Conservation (phyloP, 1,140 invertebrate genomes). For the Zaprionus ornatus region DNA sequence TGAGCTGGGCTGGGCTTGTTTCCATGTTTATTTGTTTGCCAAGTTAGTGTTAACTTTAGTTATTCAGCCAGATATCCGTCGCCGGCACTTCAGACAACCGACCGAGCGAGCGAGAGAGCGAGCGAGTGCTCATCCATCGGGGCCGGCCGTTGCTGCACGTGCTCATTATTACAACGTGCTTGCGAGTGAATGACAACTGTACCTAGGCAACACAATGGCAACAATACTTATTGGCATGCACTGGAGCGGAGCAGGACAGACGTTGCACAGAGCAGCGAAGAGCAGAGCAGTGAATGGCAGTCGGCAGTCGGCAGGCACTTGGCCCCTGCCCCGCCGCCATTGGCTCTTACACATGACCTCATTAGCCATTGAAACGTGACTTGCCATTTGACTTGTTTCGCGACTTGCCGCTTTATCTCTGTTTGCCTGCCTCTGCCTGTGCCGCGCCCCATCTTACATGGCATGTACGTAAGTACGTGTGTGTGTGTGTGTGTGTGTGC, state of each 20-base stretch:
- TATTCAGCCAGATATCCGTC: constrained; percentile 79
- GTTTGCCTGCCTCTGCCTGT: constrained; percentile 27
- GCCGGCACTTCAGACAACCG: constrained; percentile 68
- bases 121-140: constrained; percentile 21
- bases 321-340: constrained; percentile 49
- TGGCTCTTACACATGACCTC: constrained; percentile 81
- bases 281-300: constrained; percentile 24
- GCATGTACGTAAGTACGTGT: constrained; percentile 8
- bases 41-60: constrained; percentile 82
- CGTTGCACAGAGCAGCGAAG: background rate
- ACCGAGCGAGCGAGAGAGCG: too few species aligned
- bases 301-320: constrained; percentile 12
- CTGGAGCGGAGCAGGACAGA: background rate
- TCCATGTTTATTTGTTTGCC: constrained; percentile 82
- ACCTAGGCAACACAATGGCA: constrained; percentile 73
- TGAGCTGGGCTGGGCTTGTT: constrained; percentile 34
- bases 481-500: constrained; percentile 42
- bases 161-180: constrained; percentile 77
- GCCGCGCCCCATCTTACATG: constrained; percentile 2
- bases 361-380: constrained; percentile 82
- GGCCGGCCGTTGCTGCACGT: constrained; percentile 54
- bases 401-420: constrained; percentile 52
- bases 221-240: constrained; percentile 32
- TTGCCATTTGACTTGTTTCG: constrained; percentile 80
- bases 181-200: constrained; percentile 65